Conservation (phyloP, 2,113 vertebrate genomes). For the Gymnarchus niloticus region DNA sequence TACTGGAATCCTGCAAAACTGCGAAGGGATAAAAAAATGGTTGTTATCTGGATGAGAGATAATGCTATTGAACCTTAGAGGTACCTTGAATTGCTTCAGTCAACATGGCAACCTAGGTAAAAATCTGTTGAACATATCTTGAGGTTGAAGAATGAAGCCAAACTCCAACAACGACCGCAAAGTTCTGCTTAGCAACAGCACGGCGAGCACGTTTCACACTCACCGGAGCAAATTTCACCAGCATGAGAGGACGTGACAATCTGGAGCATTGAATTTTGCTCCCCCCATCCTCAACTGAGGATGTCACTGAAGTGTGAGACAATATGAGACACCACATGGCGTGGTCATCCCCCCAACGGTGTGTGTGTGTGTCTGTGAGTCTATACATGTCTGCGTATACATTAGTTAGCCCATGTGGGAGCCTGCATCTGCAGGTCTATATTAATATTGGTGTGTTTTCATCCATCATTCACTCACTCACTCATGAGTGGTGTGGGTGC, state of each 20-base stretch:
- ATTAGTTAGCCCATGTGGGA: neutral
- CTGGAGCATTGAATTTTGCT: neutral
- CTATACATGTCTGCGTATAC: neutral
- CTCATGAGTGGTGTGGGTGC: neutral
- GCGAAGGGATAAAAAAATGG: neutral
- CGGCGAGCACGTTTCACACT: neutral
- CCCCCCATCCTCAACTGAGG: neutral
- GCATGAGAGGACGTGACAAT: neutral
- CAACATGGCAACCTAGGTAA: neutral
- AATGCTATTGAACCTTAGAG: neutral
- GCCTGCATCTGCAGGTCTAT: neutral
- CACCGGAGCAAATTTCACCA: neutral
- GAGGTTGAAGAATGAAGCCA: neutral
- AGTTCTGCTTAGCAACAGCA: neutral
- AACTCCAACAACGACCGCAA: neutral
- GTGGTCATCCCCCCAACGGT: neutral
- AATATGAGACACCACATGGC: neutral
- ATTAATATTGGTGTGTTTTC: neutral
- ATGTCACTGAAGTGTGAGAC: constrained; percentile 3
- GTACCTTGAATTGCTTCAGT: too few species aligned
- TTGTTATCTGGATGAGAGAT: neutral
- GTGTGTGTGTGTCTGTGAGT: neutral
- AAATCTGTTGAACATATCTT: neutral
- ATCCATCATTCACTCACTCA: neutral
- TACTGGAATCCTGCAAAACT: neutral